phyloP scores from a whole-genome alignment of 2,888 invertebrate species.

The Allophyes oxyacanthae region DNA sequence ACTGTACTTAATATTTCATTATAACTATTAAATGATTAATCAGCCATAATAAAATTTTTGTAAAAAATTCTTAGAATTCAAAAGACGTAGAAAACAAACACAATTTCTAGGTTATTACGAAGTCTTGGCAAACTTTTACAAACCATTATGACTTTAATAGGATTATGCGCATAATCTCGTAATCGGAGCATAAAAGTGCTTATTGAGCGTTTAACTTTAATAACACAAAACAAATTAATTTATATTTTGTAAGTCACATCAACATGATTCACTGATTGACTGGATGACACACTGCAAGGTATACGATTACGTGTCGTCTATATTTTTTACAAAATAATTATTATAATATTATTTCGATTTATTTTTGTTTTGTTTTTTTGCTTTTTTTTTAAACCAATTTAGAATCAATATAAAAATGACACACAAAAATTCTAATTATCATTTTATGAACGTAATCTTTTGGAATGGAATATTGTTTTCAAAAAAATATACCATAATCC shows the following conservation, averaged over 20 bases:
- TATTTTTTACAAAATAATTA: too few relatives aligned
- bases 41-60: not conserved
- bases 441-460: too few relatives aligned
- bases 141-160: slow-evolving; percentile 11
- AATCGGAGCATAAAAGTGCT: slow-evolving; percentile 15
- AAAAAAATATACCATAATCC: too few relatives aligned
- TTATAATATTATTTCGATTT: too few relatives aligned
- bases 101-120: slow-evolving; percentile 7
- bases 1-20: too few relatives aligned
- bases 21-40: not conserved
- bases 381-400: too few relatives aligned
- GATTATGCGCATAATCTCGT: slow-evolving; percentile 36
- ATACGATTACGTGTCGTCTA: too few relatives aligned
- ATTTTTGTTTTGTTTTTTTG: too few relatives aligned
- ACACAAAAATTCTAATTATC: too few relatives aligned
- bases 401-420: too few relatives aligned
- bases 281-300: too few relatives aligned
- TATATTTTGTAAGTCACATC: slow-evolving; percentile 21
- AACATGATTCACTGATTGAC: slow-evolving; percentile 39
- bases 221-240: slow-evolving; percentile 25
- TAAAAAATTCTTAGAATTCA: not conserved
- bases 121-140: slow-evolving; percentile 4
- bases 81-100: slow-evolving; percentile 14
- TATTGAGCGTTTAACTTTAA: slow-evolving; percentile 16
- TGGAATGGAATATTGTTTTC: too few relatives aligned